phyloP scores from a whole-genome alignment of 2,888 invertebrate species.

The Spisula subtruncata region DNA sequence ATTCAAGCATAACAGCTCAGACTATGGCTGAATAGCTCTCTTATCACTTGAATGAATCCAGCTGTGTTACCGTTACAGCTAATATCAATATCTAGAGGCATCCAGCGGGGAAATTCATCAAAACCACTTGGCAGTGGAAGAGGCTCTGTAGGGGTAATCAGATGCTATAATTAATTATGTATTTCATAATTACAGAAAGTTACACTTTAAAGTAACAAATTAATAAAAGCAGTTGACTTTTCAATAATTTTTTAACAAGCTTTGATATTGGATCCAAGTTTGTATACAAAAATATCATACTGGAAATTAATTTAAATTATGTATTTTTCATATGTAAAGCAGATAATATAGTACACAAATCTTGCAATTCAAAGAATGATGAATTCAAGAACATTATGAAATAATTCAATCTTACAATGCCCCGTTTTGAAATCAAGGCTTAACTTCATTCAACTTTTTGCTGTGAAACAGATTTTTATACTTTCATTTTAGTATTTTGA shows the following conservation, averaged over 20 bases:
- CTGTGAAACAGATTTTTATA: neutral
- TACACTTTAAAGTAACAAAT: neutral
- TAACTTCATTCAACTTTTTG: neutral
- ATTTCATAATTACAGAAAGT: neutral
- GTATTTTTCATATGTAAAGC: neutral
- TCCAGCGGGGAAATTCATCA: slow-evolving; percentile 41
- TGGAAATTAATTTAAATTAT: neutral
- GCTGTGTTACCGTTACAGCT: slow-evolving; percentile 68
- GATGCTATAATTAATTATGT: neutral
- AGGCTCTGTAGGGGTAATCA: slow-evolving; percentile 30
- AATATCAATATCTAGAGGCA: slow-evolving; percentile 64
- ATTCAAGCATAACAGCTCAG: slow-evolving; percentile 64
- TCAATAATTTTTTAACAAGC: neutral
- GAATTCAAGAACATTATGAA: neutral
- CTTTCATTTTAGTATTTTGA: neutral
- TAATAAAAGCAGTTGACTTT: neutral
- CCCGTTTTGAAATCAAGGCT: neutral
- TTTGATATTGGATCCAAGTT: no score
- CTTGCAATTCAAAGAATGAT: neutral
- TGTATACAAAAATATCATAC: no score
- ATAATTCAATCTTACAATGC: neutral
- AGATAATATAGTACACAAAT: neutral
- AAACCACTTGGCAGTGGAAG: slow-evolving; percentile 16
- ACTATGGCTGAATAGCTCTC: slow-evolving; percentile 64
- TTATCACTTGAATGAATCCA: slow-evolving; percentile 69